Base-by-base conservation (phyloP, 2,113 vertebrate species). In the Sprattus sprattus region DNA sequence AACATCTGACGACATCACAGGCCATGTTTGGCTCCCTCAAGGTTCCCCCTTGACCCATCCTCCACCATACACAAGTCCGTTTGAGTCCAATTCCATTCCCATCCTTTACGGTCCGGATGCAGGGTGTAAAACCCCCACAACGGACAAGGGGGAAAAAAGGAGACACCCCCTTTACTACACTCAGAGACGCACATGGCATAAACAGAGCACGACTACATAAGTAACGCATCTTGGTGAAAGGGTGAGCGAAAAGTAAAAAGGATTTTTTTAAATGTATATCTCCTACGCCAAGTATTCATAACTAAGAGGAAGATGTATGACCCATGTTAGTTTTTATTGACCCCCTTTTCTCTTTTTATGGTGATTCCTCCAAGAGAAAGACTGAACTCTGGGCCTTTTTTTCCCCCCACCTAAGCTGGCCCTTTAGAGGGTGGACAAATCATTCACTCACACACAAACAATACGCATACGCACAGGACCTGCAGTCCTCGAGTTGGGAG, bases 281-380 rank as follows among this genome's bases (percentile, higher is more conserved):
- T 89, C 67, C 87, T 88, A 88, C 83, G 83, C 18, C 86, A 84
- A 82, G 87, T 85, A 83, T 85, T 87, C 22, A 87, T 85, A 89
- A 82, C 87, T 89, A 88, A 84, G 71, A 78, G 28, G 28, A 78
- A 78, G 71, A 78, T 78, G 75, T 67, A 64, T 64, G 75, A 87
- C 47, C 82, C 71, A 16, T 78, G 71, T 78, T 78, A 39, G 71
- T 78, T 78, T 32, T 78, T 15, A 78, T 39, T 39, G 28, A 10
- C 25, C 9, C 4, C 71, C 39, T 39, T 39, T 39, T 15, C 71
- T 16, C 71, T 39, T 13, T 78, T 78, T 18, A 13, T 13, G 71
- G 28, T 39, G 28, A 78, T 78, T 44, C 71, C 15, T 39, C 28
- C 10, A 75, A 15, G 28, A 32, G n/a, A n/a, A 75, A 13, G 28